A percentile compares a stretch with the other conserved stretches of the same genome.
These are phyloP conservation scores for Chaitophorus viminalis DNA, from an alignment of 2,888 invertebrate species.

Conservation along the genomic window DNA sequence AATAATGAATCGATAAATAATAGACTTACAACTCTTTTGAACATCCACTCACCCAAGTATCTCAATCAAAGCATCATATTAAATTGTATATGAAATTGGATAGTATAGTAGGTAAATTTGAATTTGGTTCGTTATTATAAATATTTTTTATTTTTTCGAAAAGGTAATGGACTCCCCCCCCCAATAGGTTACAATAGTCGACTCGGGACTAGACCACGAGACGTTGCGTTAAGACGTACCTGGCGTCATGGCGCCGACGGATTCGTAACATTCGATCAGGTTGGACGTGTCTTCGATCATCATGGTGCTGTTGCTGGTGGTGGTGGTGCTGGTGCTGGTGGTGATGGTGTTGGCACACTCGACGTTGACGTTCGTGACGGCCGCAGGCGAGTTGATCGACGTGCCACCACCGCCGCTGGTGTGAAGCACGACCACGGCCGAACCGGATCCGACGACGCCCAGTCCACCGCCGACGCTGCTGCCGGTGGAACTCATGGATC, in stretches of 20 bases:
- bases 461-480: slow-evolving; percentile 66
- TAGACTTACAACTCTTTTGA: too few species aligned
- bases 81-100: too few species aligned
- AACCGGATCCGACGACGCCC: slow-evolving; percentile 67
- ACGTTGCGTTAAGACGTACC: slow-evolving; percentile 35
- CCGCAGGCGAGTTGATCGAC: not conserved
- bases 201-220: too few species aligned
- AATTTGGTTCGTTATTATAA: too few species aligned
- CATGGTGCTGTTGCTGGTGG: not conserved
- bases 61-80: too few species aligned
- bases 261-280: slow-evolving; percentile 31
- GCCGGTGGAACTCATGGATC: slow-evolving; percentile 69
- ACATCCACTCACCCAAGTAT: too few species aligned
- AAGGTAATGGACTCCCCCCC: too few species aligned
- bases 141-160: too few species aligned
- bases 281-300: not conserved
- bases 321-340: too few species aligned
- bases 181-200: too few species aligned
- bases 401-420: slow-evolving; percentile 12
- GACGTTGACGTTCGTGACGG: slow-evolving; percentile 52
- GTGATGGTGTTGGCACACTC: slow-evolving; percentile 41
- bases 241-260: slow-evolving; percentile 47
- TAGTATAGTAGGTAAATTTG: too few species aligned
- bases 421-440: slow-evolving; percentile 51
- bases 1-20: too few species aligned